Evolutionary conservation across 2,113 vertebrate genomes (phyloP).

Genomic region (Lycocorax pyrrhopterus): DNA sequence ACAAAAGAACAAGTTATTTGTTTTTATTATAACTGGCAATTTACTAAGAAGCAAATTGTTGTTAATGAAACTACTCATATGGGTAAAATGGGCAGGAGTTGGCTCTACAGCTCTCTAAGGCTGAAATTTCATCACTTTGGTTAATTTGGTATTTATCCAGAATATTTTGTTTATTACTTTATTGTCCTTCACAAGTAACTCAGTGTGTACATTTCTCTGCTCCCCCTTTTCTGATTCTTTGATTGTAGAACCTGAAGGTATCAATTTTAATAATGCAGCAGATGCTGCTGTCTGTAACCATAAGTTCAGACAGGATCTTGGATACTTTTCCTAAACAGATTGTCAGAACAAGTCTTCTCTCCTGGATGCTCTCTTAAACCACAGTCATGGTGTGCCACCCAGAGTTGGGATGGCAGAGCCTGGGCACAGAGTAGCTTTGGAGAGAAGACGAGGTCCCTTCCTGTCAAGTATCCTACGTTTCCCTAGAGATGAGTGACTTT

Average conservation of each 20-base stretch:
- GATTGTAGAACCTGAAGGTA: not conserved
- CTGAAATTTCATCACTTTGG: not conserved
- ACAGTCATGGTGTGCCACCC: slow-evolving; percentile 52
- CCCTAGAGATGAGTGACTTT: not conserved
- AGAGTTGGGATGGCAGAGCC: slow-evolving; percentile 31
- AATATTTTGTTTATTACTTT: not conserved
- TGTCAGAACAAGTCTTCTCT: not conserved
- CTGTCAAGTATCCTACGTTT: not conserved
- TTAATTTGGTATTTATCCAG: not conserved
- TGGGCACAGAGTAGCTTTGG: not conserved
- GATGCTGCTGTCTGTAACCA: not conserved
- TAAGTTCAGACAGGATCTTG: not conserved
- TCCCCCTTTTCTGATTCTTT: not conserved
- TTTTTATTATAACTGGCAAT: not conserved
- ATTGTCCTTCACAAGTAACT: not conserved
- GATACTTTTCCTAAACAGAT: not conserved
- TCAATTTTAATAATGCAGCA: not conserved
- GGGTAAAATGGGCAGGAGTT: not conserved
- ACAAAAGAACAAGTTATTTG: not conserved
- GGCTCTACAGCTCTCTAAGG: not conserved
- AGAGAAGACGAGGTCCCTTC: not conserved
- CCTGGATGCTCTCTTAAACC: not conserved
- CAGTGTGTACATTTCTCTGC: not conserved
- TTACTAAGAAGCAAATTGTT: not conserved
- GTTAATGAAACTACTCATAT: not conserved